phyloP scores from a whole-genome alignment of 2,797 vertebrate genomes.

The Gallinago nigripennis region DNA sequence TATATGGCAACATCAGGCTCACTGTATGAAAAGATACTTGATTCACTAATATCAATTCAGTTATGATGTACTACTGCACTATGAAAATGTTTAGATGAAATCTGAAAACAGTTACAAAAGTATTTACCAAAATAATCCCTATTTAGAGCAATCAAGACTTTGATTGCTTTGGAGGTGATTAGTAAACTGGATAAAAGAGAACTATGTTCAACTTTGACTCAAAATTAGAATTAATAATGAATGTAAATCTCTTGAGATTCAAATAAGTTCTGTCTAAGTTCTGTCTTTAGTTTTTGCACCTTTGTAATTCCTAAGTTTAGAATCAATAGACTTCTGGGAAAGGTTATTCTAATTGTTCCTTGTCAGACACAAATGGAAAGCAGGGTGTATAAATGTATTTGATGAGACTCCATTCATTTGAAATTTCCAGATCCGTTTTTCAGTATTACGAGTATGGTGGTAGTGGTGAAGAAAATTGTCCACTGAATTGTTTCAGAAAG shows the following conservation, averaged over 20 bases:
- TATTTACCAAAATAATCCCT: neutral
- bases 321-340: neutral
- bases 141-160: neutral
- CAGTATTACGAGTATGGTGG: neutral
- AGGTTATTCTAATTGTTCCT: neutral
- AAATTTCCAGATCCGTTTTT: neutral
- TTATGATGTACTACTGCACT: neutral
- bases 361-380: neutral
- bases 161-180: neutral
- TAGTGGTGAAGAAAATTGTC: neutral
- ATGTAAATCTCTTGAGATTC: neutral
- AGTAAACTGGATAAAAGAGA: neutral
- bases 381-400: neutral
- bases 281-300: neutral
- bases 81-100: neutral
- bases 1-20: neutral
- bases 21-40: neutral
- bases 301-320: neutral
- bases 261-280: neutral
- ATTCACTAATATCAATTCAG: neutral
- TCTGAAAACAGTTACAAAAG: neutral
- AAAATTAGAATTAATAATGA: neutral
- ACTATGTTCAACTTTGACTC: neutral
- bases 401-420: neutral
- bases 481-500: neutral